phyloP scores from a whole-genome alignment of 2,888 invertebrate species.

The Agrochola litura region DNA sequence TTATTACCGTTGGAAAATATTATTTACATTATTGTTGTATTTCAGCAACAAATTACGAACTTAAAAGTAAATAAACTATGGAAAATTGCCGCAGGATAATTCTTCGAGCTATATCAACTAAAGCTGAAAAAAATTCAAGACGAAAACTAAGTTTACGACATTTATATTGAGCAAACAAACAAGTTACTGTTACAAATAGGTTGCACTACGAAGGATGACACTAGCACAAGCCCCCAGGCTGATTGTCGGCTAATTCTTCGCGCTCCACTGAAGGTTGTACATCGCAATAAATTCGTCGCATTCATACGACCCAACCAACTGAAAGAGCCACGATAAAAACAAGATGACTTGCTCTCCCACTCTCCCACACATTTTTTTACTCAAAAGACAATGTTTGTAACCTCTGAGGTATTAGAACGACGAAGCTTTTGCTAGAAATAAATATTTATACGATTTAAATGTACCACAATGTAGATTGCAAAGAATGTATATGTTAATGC shows the following conservation, averaged over 20 bases:
- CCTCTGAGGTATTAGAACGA: conserved; percentile 70
- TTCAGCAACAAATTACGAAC: neutral
- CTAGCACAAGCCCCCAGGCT: conserved; percentile 61
- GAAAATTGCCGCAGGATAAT: conserved; percentile 2
- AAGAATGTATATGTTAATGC: neutral
- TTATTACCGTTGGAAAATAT: neutral
- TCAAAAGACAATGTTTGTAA: conserved; percentile 81
- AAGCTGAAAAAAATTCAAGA: conserved; percentile 1
- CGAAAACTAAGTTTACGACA: conserved; percentile 15
- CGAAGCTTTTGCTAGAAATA: conserved; percentile 45
- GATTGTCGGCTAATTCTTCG: conserved; percentile 87
- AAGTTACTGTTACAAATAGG: conserved; percentile 48
- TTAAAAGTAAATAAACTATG: neutral
- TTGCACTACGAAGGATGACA: conserved; percentile 53
- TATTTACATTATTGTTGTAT: neutral
- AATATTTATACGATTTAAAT: neutral
- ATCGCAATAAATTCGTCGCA: conserved; percentile 88
- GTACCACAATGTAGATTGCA: neutral
- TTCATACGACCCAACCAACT: conserved; percentile 85
- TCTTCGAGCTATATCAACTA: neutral
- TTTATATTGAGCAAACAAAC: conserved; percentile 27
- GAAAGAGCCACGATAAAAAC: conserved; percentile 87
- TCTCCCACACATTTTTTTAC: conserved; percentile 80
- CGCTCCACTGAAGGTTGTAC: conserved; percentile 85
- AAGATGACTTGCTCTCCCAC: conserved; percentile 82